Conservation (phyloP, 2,113 vertebrate genomes). For the Myotis yumanensis region DNA sequence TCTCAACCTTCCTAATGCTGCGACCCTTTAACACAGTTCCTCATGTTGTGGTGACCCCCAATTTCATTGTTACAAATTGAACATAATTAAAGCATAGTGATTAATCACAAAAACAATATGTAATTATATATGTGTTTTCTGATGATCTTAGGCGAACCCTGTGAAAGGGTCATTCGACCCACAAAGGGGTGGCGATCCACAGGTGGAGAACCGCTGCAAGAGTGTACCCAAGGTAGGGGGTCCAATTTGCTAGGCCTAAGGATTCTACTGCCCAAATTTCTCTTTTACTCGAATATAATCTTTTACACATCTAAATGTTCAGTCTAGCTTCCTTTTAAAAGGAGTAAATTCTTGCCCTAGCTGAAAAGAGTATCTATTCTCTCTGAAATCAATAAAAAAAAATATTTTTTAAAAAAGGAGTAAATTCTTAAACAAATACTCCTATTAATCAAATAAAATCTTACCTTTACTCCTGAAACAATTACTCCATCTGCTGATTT, state of each 20-base stretch:
- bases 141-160: too few relatives aligned
- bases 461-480: conserved; percentile 98
- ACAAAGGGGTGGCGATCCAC: too few relatives aligned
- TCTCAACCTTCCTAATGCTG: too few relatives aligned
- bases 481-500: conserved; percentile 99
- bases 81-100: too few relatives aligned
- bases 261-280: background rate
- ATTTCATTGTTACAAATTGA: too few relatives aligned
- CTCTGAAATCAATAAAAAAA: too few relatives aligned
- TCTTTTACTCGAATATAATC: conserved; percentile 7
- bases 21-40: too few relatives aligned
- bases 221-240: background rate
- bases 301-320: background rate
- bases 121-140: too few relatives aligned
- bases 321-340: background rate
- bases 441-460: conserved; percentile 40
- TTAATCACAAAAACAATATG: too few relatives aligned
- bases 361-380: too few relatives aligned
- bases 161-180: too few relatives aligned
- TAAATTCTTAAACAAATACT: conserved; percentile 35
- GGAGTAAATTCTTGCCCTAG: background rate
- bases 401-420: background rate
- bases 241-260: background rate
- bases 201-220: background rate
- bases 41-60: too few relatives aligned